These are phyloP conservation scores for Mugil cephalus DNA, from an alignment of 2,113 vertebrate genomes.

Conservation along the genomic window DNA sequence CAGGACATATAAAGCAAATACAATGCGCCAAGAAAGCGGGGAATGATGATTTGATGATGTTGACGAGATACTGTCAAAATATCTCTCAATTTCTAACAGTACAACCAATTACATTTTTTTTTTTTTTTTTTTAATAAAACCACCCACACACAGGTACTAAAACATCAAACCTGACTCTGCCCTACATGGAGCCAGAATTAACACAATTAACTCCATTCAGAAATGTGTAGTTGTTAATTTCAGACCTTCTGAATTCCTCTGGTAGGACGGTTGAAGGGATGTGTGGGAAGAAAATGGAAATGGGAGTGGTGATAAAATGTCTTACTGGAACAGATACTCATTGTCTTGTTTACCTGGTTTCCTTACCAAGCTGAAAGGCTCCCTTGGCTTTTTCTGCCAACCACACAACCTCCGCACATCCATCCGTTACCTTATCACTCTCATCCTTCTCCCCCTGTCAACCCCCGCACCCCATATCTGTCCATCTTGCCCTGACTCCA, in stretches of 20 bases:
- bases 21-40: too few species aligned
- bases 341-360: conserved; percentile 34
- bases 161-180: not conserved
- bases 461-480: conserved; percentile 27
- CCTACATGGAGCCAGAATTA: not conserved
- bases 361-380: conserved; percentile 24
- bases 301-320: conserved; percentile 26
- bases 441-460: conserved; percentile 38
- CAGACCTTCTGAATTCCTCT: too few species aligned
- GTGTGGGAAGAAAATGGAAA: conserved; percentile 7
- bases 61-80: too few species aligned
- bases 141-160: not conserved
- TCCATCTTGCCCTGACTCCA: conserved; percentile 50
- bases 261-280: not conserved
- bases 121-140: too few species aligned
- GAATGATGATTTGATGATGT: too few species aligned
- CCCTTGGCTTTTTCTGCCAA: not conserved
- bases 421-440: conserved; percentile 26
- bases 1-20: too few species aligned
- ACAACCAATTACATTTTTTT: too few species aligned
- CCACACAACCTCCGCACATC: conserved; percentile 10
- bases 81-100: too few species aligned
- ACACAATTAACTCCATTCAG: not conserved
- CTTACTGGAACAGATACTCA: conserved; percentile 25
- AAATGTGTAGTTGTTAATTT: too few species aligned